Evolutionary conservation across 2,888 invertebrate genomes (phyloP).

Genomic region (Hartigia nigra): DNA sequence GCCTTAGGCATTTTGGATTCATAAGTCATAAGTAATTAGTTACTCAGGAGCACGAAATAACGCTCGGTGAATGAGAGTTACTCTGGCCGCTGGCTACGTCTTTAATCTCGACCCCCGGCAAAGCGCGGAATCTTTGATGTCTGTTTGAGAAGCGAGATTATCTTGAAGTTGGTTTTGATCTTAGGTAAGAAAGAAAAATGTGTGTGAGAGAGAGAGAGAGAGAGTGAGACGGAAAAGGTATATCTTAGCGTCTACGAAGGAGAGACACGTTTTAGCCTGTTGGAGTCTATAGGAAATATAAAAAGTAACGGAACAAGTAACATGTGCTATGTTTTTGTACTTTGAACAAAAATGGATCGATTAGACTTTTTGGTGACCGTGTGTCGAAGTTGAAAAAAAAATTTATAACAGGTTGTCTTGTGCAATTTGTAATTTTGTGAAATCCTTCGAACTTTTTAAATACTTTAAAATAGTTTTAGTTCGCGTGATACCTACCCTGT

Average conservation of each 20-base stretch:
- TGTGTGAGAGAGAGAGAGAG: background rate
- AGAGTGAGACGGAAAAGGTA: background rate
- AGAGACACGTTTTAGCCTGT: background rate
- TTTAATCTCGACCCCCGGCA: conserved; percentile 6
- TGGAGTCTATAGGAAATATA: background rate
- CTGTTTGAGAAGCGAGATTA: conserved; percentile 1
- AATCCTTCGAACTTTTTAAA: background rate
- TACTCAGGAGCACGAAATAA: conserved; percentile 2
- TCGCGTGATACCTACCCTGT: background rate
- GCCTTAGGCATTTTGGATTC: background rate
- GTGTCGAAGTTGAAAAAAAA: background rate
- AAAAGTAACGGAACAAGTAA: background rate
- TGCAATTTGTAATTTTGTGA: background rate
- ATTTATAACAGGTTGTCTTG: too few species aligned
- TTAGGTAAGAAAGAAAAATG: background rate
- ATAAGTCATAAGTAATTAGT: conserved; percentile 8
- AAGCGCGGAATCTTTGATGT: conserved; percentile 8
- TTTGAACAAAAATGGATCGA: background rate
- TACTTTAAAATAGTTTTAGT: background rate
- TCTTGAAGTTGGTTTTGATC: background rate
- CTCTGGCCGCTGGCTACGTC: conserved; percentile 10
- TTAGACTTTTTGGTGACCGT: background rate
- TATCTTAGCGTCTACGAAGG: background rate
- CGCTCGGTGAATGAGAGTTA: background rate
- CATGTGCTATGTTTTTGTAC: background rate